These are phyloP conservation scores for Ostrea edulis DNA, from an alignment of 1,140 invertebrate species.

Conservation along the genomic window DNA sequence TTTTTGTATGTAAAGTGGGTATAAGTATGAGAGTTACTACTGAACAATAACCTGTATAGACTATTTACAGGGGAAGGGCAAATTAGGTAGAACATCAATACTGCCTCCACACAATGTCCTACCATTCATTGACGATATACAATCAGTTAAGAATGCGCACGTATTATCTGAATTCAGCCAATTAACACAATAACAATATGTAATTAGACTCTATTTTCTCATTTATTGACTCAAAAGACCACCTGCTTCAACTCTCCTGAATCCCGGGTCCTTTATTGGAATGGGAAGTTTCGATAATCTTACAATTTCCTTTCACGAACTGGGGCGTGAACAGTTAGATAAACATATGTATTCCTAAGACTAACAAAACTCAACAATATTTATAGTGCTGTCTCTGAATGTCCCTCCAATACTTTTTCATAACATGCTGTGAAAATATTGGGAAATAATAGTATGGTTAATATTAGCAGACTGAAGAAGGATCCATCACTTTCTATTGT, in stretches of 20 bases:
- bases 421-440: not conserved
- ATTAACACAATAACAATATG: not conserved
- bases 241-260: not conserved
- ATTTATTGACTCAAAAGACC: not conserved
- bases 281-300: conserved; percentile 2
- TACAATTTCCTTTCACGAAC: not conserved
- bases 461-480: too few relatives aligned
- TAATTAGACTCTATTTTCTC: conserved; percentile 11
- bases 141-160: not conserved
- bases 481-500: too few relatives aligned
- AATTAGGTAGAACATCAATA: too few relatives aligned
- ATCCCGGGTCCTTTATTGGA: not conserved
- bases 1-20: too few relatives aligned
- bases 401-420: not conserved
- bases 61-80: too few relatives aligned
- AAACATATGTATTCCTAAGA: not conserved
- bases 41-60: too few relatives aligned
- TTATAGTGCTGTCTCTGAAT: not conserved
- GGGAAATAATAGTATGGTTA: too few relatives aligned
- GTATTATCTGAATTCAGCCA: not conserved
- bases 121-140: not conserved
- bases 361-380: not conserved
- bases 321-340: not conserved
- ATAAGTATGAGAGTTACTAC: too few relatives aligned
- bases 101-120: too few relatives aligned